phyloP scores from a whole-genome alignment of 2,113 vertebrate species.

The Phyllostomus discolor region DNA sequence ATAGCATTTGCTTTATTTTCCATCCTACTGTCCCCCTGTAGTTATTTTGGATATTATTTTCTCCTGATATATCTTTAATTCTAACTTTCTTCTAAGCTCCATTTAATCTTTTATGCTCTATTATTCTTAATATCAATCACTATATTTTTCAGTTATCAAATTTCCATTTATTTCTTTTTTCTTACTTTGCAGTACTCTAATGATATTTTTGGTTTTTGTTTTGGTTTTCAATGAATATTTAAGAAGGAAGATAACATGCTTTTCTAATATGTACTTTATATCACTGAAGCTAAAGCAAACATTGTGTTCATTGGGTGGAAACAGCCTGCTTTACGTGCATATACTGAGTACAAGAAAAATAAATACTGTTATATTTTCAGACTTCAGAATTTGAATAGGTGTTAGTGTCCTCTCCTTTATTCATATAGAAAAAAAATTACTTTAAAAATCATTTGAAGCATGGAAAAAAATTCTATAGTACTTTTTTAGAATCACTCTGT shows the following conservation, averaged over 20 bases:
- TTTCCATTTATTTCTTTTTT: background rate
- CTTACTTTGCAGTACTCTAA: background rate
- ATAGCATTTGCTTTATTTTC: background rate
- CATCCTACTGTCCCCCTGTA: background rate
- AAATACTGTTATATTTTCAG: slow-evolving; percentile 80
- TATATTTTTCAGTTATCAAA: background rate
- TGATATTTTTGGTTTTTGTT: background rate
- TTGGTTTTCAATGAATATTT: slow-evolving; percentile 40
- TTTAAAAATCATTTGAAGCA: slow-evolving; percentile 45
- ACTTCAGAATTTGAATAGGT: slow-evolving; percentile 54
- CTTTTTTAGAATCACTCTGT: background rate
- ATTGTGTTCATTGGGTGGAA: slow-evolving; percentile 86
- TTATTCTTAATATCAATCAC: background rate
- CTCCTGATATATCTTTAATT: background rate
- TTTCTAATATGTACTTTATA: background rate
- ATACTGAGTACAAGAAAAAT: slow-evolving; percentile 81
- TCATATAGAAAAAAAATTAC: background rate
- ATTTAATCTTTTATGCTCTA: background rate
- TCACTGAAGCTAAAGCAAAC: slow-evolving; percentile 59
- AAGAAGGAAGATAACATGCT: slow-evolving; percentile 44
- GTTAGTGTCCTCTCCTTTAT: slow-evolving; percentile 47
- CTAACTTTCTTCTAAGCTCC: background rate
- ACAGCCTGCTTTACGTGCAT: slow-evolving; percentile 72
- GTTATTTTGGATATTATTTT: background rate
- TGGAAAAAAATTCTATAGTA: background rate